phyloP scores from a whole-genome alignment of 2,888 invertebrate genomes.

The Drosophila kambysellisi region DNA sequence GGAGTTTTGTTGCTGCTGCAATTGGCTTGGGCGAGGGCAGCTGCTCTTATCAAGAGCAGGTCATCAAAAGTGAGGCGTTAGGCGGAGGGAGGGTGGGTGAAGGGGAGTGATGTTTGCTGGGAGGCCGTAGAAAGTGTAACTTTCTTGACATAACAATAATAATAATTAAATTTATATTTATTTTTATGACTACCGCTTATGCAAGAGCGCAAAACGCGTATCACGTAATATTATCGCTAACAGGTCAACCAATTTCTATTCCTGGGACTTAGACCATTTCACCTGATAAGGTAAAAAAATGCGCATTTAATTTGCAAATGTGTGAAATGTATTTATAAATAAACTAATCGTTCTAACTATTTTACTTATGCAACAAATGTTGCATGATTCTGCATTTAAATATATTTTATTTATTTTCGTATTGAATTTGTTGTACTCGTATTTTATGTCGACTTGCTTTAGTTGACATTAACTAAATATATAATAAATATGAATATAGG shows the following conservation, averaged over 20 bases:
- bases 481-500: no score
- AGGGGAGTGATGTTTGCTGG: constrained; percentile 35
- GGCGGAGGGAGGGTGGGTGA: background rate
- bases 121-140: constrained; percentile 65
- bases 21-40: constrained; percentile 46
- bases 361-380: background rate
- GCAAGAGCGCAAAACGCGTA: background rate
- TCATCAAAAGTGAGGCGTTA: constrained; percentile 44
- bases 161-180: constrained; percentile 24
- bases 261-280: background rate
- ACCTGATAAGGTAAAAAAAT: background rate
- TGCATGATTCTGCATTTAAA: no score
- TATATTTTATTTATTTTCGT: no score
- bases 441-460: no score
- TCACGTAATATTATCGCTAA: constrained; percentile 2
- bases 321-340: background rate
- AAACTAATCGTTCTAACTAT: background rate
- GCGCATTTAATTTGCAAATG: background rate
- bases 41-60: constrained; percentile 71
- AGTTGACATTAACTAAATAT: no score
- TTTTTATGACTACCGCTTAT: constrained; percentile 3
- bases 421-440: no score
- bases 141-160: constrained; percentile 31
- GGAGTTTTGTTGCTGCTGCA: constrained; percentile 33
- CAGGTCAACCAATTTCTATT: background rate